Percentiles rank a stretch among this genome's conserved stretches.
phyloP scores from a whole-genome alignment of 2,888 invertebrate species.

The Acanthoscelides obtectus region DNA sequence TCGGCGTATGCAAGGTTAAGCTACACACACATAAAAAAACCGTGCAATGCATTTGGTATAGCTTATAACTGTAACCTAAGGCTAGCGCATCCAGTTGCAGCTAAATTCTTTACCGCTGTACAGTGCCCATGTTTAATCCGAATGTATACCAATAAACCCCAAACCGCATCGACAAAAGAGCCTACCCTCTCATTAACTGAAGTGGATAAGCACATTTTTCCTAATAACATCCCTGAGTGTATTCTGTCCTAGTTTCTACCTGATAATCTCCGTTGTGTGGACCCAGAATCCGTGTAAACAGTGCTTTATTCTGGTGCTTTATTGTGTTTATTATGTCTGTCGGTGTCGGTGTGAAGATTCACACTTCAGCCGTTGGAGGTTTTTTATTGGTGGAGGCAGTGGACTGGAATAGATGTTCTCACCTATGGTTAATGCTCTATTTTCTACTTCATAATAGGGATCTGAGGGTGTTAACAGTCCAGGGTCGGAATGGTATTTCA shows the following conservation, averaged over 20 bases:
- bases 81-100: no score
- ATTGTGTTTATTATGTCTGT: constrained; percentile 15
- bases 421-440: constrained; percentile 20
- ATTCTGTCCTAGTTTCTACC: constrained; percentile 21
- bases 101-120: background rate
- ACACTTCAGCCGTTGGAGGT: constrained; percentile 7
- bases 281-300: constrained; percentile 26
- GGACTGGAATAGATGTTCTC: constrained; percentile 27
- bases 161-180: background rate
- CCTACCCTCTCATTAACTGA: constrained; percentile 21
- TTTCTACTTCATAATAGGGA: background rate
- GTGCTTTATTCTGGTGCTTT: constrained; percentile 13
- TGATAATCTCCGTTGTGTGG: constrained; percentile 24
- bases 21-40: no score
- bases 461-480: background rate
- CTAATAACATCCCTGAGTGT: constrained; percentile 23
- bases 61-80: no score
- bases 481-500: background rate
- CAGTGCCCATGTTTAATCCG: background rate
- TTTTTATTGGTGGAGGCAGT: constrained; percentile 24
- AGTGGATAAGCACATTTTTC: constrained; percentile 25
- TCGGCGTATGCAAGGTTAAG: no score
- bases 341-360: constrained; percentile 27
- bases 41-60: no score
- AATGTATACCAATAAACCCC: background rate